These are phyloP conservation scores for Phrynocephalus forsythii DNA, from an alignment of 2,797 vertebrate species.

Conservation along the genomic window DNA sequence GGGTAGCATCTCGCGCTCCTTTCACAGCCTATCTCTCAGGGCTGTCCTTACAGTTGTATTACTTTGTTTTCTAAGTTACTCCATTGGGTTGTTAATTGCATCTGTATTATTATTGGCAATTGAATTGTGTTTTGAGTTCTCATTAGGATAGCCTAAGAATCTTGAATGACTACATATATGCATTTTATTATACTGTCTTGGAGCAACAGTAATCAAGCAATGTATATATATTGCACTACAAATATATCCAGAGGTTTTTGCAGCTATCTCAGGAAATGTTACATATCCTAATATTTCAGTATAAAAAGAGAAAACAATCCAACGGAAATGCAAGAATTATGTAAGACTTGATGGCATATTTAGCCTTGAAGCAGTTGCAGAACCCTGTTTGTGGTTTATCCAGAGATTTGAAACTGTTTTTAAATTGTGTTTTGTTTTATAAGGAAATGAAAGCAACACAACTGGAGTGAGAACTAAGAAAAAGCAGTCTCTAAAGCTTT, in stretches of 20 bases:
- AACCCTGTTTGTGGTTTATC: not conserved
- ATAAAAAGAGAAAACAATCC: not conserved
- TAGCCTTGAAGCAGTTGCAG: not conserved
- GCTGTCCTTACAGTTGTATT: too few species aligned
- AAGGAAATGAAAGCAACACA: not conserved
- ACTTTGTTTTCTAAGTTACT: too few species aligned
- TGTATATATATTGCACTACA: too few species aligned
- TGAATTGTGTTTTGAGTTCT: too few species aligned
- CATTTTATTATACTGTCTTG: too few species aligned
- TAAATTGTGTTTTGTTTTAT: constrained; percentile 14
- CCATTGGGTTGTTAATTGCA: too few species aligned
- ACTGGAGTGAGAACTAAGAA: constrained; percentile 15
- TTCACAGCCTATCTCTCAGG: not conserved
- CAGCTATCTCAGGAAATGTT: too few species aligned
- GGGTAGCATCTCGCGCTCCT: not conserved
- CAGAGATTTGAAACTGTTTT: constrained; percentile 3
- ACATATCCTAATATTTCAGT: not conserved
- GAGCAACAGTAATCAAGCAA: too few species aligned
- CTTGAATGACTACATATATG: too few species aligned
- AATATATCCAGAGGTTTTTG: too few species aligned
- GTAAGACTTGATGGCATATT: not conserved
- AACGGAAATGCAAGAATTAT: not conserved
- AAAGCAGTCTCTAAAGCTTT: not conserved
- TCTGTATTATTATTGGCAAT: too few species aligned
- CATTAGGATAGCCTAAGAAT: too few species aligned